Percentiles rank a stretch among this genome's conserved stretches.
Conservation (phyloP, 2,113 vertebrate genomes). For the Trachemys scripta region DNA sequence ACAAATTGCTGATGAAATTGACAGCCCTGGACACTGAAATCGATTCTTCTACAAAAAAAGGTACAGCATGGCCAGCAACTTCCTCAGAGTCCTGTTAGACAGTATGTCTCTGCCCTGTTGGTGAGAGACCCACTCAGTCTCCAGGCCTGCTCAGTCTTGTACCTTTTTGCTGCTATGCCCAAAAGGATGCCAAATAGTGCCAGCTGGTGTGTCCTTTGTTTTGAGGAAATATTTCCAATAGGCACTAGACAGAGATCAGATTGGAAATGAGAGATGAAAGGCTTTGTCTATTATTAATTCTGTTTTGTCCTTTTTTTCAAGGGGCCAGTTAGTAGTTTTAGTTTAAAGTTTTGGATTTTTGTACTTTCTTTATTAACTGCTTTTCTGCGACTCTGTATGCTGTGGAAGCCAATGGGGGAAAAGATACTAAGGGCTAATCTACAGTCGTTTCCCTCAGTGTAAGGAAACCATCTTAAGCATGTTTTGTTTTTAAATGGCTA, state of each 20-base stretch:
- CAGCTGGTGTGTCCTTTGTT: background rate
- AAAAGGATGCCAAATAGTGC: background rate
- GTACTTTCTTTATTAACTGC: background rate
- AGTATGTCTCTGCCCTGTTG: accelerated
- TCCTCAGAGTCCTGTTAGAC: background rate
- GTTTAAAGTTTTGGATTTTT: background rate
- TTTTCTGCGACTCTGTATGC: background rate
- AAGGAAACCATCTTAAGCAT: accelerated
- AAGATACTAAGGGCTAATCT: background rate
- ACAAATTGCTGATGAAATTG: background rate
- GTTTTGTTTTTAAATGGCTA: accelerated
- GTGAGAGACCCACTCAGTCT: background rate
- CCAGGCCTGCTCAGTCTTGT: background rate
- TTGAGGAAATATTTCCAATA: slow-evolving; percentile 3
- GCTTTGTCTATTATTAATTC: slow-evolving; percentile 10
- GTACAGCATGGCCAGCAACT: background rate
- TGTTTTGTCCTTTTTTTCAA: slow-evolving; percentile 39
- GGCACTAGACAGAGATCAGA: background rate
- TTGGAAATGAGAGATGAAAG: slow-evolving; percentile 18
- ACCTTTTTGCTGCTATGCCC: background rate
- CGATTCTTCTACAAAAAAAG: background rate
- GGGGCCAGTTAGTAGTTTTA: slow-evolving; percentile 27
- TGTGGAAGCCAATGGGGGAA: background rate
- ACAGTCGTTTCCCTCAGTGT: background rate
- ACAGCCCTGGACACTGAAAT: background rate